Evolutionary conservation across 2,888 invertebrate genomes (phyloP).

Genomic region (Cheilosia variabilis): DNA sequence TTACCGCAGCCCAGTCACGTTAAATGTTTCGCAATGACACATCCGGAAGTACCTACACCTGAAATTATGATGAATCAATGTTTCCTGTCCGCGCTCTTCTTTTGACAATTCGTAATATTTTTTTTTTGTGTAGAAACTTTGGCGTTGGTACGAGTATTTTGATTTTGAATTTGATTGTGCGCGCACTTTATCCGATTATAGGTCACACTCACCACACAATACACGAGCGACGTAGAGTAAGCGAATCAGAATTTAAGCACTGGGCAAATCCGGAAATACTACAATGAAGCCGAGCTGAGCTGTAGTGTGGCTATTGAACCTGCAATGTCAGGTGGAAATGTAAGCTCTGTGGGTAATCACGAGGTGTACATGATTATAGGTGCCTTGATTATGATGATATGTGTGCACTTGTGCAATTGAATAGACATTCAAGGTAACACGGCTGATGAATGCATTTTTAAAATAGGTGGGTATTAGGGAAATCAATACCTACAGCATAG

Average conservation of each 20-base stretch:
- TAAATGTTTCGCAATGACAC: conserved; percentile 54
- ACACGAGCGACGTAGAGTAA: conserved; percentile 25
- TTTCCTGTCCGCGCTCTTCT: conserved; percentile 24
- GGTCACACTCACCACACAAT: conserved; percentile 7
- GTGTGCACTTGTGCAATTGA: too few relatives aligned
- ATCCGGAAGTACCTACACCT: conserved; percentile 71
- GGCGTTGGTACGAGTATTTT: neutral
- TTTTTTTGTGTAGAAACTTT: conserved; percentile 2
- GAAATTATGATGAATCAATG: conserved; percentile 58
- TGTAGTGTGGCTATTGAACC: conserved; percentile 40
- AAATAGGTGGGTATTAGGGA: too few relatives aligned
- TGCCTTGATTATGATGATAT: too few relatives aligned
- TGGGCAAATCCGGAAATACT: conserved; percentile 62
- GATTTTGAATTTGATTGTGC: conserved; percentile 8
- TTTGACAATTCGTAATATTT: conserved; percentile 33
- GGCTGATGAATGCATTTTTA: too few relatives aligned
- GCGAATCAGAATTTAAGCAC: conserved; percentile 29
- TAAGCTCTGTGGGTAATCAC: conserved; percentile 36
- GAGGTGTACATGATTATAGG: conserved; percentile 12
- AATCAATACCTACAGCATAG: too few relatives aligned
- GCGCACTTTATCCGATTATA: conserved; percentile 35
- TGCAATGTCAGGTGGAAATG: conserved; percentile 44
- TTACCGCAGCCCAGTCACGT: neutral
- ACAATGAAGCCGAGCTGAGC: conserved; percentile 15
- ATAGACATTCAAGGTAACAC: too few relatives aligned